phyloP scores from a whole-genome alignment of 2,113 vertebrate genomes.

The Hiodon tergisus region DNA sequence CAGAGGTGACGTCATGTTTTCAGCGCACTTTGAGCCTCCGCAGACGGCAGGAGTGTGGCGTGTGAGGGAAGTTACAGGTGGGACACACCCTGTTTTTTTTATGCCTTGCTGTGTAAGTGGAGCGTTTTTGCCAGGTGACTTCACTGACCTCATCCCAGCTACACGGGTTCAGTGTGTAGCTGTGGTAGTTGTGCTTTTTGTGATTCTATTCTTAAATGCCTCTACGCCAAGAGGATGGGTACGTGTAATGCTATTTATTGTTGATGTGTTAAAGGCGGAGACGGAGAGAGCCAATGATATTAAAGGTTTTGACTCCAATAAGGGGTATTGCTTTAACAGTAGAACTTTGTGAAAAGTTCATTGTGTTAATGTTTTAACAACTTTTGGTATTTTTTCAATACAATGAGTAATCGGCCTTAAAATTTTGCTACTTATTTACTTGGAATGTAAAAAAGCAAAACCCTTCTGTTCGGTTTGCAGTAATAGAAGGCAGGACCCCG shows the following conservation, averaged over 20 bases:
- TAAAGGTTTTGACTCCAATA: too few relatives aligned
- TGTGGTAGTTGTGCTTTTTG: background rate
- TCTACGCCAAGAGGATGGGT: too few relatives aligned
- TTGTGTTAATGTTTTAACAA: background rate
- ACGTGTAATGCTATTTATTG: too few relatives aligned
- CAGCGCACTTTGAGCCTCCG: too few relatives aligned
- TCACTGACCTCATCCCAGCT: too few relatives aligned
- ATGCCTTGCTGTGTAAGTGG: background rate
- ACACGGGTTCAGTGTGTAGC: too few relatives aligned
- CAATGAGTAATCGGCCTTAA: background rate
- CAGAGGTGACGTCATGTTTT: too few relatives aligned
- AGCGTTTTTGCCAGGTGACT: background rate
- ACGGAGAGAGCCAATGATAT: too few relatives aligned
- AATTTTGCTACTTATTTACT: background rate
- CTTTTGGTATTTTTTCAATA: background rate
- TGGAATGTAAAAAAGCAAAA: background rate
- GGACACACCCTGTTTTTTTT: conserved; percentile 23
- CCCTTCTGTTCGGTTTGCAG: background rate
- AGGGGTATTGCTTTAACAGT: too few relatives aligned
- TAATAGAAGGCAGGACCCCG: background rate
- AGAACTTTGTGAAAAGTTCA: background rate
- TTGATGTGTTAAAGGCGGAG: too few relatives aligned
- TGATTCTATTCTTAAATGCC: too few relatives aligned
- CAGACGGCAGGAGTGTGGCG: too few relatives aligned
- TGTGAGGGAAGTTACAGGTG: conserved; percentile 4